Evolutionary conservation across 2,113 vertebrate genomes (phyloP).

Genomic region (Pterophyllum scalare): DNA sequence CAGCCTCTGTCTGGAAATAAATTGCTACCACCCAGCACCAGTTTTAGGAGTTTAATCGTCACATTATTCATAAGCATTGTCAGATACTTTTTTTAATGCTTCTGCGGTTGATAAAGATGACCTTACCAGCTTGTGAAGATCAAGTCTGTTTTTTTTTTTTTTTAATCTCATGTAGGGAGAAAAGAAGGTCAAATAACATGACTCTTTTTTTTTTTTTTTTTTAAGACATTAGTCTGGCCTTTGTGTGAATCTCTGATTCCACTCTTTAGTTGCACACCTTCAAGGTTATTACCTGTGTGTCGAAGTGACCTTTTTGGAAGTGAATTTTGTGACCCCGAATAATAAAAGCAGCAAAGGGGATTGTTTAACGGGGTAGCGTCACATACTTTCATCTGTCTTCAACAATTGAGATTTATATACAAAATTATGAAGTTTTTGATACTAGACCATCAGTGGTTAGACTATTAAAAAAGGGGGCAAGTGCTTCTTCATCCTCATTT

Average conservation of each 20-base stretch:
- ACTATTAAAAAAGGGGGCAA: neutral
- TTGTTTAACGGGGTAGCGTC: slow-evolving; percentile 46
- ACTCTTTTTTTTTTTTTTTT: slow-evolving; percentile 48
- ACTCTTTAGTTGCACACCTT: slow-evolving; percentile 67
- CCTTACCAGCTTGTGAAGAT: slow-evolving; percentile 62
- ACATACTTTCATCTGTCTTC: slow-evolving; percentile 21
- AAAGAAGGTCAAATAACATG: slow-evolving; percentile 74
- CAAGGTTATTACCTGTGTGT: slow-evolving; percentile 72
- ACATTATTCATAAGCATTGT: slow-evolving; percentile 77
- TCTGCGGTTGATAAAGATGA: slow-evolving; percentile 76
- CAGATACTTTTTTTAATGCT: slow-evolving; percentile 70
- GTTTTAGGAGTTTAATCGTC: slow-evolving; percentile 74
- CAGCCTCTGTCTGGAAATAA: slow-evolving; percentile 60
- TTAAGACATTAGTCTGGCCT: slow-evolving; percentile 70
- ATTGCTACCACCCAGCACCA: slow-evolving; percentile 63
- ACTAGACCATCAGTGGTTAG: neutral
- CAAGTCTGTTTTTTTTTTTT: slow-evolving; percentile 45
- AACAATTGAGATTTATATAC: slow-evolving; percentile 28
- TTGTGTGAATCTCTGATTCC: slow-evolving; percentile 74
- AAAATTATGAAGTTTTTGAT: slow-evolving; percentile 25
- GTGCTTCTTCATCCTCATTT: slow-evolving; percentile 23
- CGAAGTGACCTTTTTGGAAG: slow-evolving; percentile 70
- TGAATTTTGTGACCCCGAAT: slow-evolving; percentile 61
- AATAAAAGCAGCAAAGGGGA: slow-evolving; percentile 50
- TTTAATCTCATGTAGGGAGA: slow-evolving; percentile 46